Percentiles rank a stretch among this genome's conserved stretches.
These are phyloP conservation scores for Cosmorhoe ocellata DNA, from an alignment of 2,888 invertebrate genomes.

Conservation along the genomic window DNA sequence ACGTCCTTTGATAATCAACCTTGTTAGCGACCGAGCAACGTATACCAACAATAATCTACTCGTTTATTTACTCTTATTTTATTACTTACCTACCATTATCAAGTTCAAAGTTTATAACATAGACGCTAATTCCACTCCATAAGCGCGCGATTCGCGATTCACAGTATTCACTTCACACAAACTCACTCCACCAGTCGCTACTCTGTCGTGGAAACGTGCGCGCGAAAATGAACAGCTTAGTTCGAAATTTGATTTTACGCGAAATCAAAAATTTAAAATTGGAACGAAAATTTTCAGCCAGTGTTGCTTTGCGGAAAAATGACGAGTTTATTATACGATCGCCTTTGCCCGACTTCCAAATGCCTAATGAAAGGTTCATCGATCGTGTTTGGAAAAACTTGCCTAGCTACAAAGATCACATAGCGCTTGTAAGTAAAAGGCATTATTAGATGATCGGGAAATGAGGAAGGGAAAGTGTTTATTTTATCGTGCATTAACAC, in stretches of 20 bases:
- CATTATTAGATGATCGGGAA: too few relatives aligned
- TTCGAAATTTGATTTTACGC: conserved; percentile 63
- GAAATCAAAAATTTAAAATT: conserved; percentile 63
- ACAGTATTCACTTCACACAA: too few relatives aligned
- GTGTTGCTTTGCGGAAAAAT: conserved; percentile 46
- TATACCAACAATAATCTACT: too few relatives aligned
- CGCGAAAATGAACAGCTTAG: conserved; percentile 56
- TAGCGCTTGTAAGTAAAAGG: conserved; percentile 64
- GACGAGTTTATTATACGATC: conserved; percentile 65
- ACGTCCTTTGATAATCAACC: too few relatives aligned
- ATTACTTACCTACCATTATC: conserved; percentile 20
- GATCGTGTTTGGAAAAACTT: conserved; percentile 63
- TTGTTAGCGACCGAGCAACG: too few relatives aligned
- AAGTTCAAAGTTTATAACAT: conserved; percentile 37
- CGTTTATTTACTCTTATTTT: too few relatives aligned
- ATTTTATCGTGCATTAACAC: too few relatives aligned
- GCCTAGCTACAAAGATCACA: conserved; percentile 54
- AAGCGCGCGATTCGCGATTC: conserved; percentile 7
- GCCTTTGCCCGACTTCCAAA: conserved; percentile 54
- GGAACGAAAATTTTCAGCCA: conserved; percentile 55
- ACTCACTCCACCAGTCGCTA: conserved; percentile 38
- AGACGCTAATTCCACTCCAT: neutral
- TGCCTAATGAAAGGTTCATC: conserved; percentile 59
- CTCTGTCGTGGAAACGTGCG: conserved; percentile 39
- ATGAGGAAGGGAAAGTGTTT: too few relatives aligned